Base-by-base conservation (phyloP, 1,140 invertebrate species). In the Bursaphelenchus mucronatus region DNA sequence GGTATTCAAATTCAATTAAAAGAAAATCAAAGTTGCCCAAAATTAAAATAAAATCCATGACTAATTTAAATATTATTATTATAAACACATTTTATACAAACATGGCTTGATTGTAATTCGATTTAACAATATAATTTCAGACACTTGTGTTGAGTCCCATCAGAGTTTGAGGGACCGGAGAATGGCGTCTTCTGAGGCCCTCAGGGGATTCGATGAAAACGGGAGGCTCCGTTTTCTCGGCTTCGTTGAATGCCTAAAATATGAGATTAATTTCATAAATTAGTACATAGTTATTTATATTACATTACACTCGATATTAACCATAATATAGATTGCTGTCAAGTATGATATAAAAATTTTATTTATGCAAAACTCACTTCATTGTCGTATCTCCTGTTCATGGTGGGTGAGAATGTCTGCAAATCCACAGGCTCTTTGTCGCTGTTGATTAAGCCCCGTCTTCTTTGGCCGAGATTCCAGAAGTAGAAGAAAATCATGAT, bases 401-500 rank as follows among this genome's bases (percentile, higher is more conserved):
- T 64, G 15, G 61, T 55, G 19, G 64, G 43, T 15, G 59, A 65
- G 15, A 67, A 41, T 15, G 67, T 65, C 21, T 68, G 30, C 41
- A 55, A 40, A 39, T 50, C 43, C 30, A 51, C 15, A 10, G 17
- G 15, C 19, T 17, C 30, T 19, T 19, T 15, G 30, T 66, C 52
- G 21, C 45, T 40, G 39, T 54, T 39, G 15, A 13, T 17, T 54
- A 30, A 13, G 10, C 47, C 50, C 9, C 45, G 64, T 5, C 69
- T 71, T 41, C 57, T 46, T 68, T 70, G 73, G 46, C 68, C 68
- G 11, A 72, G 63, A 47, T 73, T 73, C 70, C 70, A 72, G 30
- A 64, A 72, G 11, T 58, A 43, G 13, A 75, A 61, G 43, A 76
- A 72, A 40, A 72, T 58, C 21, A 72, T 21, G 13, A 72, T 70